Conservation (phyloP, 2,113 vertebrate species). For the Corvus cornix region DNA sequence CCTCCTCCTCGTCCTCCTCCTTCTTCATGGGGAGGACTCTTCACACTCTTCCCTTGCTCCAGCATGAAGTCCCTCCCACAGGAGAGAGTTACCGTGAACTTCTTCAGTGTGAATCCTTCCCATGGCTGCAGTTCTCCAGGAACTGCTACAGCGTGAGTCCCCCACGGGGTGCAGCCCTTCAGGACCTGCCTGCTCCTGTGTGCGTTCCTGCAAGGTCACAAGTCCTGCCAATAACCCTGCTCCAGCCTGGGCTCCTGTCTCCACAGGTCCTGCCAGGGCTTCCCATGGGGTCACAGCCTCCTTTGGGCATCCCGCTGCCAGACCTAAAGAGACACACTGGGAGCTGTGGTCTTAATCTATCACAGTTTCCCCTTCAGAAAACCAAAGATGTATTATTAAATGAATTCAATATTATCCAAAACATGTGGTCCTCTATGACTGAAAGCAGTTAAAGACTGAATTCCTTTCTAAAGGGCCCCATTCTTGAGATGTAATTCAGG, state of each 20-base stretch:
- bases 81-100: neutral
- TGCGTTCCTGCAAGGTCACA: neutral
- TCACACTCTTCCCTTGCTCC: neutral
- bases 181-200: neutral
- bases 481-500: neutral
- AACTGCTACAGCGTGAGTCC: neutral
- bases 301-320: neutral
- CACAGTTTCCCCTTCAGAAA: neutral
- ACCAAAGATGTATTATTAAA: neutral
- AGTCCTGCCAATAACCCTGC: neutral
- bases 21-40: neutral
- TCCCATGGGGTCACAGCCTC: neutral
- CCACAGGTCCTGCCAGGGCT: neutral
- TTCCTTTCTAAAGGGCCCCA: neutral
- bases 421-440: neutral
- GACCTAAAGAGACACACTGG: neutral
- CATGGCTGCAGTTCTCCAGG: neutral
- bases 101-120: neutral
- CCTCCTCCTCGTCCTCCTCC: neutral
- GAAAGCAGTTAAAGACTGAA: neutral
- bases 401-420: neutral
- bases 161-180: neutral
- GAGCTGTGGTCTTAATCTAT: neutral
- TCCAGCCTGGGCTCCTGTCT: neutral
- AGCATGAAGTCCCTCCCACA: neutral